Base-by-base conservation (phyloP, 2,888 invertebrate species). In the Athalia circularis region DNA sequence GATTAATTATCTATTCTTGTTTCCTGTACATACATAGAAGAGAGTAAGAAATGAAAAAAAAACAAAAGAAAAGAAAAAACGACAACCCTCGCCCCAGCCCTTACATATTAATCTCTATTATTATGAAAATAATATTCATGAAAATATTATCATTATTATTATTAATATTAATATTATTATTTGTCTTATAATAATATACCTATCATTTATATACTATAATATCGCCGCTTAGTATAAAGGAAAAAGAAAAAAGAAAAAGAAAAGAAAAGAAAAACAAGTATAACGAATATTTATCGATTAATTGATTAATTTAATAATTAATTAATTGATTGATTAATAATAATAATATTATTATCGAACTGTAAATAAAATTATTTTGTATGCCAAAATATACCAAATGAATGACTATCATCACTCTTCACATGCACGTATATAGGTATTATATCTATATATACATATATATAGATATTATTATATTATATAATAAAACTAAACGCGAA, bases 341-440 rank as follows among this genome's bases (percentile, higher is more conserved):
- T 80, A 79, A 84, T 84, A 82, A 83, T 85, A 86, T 85, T 85
- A 86, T 85, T 84, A 83, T 88, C 88, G 86, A 84, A 86, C 87
- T 89, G 89, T 89, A 89, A 85, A 89, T 89, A 89, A 89, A 86
- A 89, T 89, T 89, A 89, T 89, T 89, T 89, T 89, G 89, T 89
- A 89, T 88, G 89, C 87, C 87, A 89, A 89, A 89, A 88, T 87
- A 88, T 87, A 89, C 88, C 88, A 88, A 89, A 88, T 87, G 85
- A 83, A 87, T 50, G 64, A 62, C 61, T 75, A 75, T 75, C 75
- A 75, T 29, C 29, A 29, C 29, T 29, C 75, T 75, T 64, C 62
- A 64, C 75, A 67, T 59, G 52, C 48, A 43, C 47, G 59, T 15
- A 57, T 47, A 13, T 72, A 59, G 52, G 50, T 54, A 54, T 29